A percentile compares a stretch with the other conserved stretches of the same genome.
Evolutionary conservation across 2,113 vertebrate species (phyloP).

Genomic region (Cricetomys ansorgei): DNA sequence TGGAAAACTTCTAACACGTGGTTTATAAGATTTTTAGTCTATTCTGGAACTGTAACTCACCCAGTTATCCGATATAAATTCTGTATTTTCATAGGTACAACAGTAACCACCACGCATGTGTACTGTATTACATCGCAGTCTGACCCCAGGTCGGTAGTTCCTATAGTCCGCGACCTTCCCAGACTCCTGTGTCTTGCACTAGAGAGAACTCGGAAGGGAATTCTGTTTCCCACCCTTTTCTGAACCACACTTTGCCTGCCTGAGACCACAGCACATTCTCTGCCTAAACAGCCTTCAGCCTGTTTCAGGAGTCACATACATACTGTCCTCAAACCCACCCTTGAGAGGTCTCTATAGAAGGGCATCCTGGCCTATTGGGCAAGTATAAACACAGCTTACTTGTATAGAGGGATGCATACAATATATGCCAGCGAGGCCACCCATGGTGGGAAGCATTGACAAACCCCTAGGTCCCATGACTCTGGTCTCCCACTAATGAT

Average conservation of each 20-base stretch:
- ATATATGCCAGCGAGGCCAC: neutral
- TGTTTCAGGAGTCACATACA: neutral
- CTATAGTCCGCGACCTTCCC: neutral
- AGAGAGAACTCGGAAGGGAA: neutral
- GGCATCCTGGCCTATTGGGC: neutral
- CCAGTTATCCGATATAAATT: constrained; percentile 1
- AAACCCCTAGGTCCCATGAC: neutral
- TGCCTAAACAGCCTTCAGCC: neutral
- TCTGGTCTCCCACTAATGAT: neutral
- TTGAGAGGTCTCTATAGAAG: neutral
- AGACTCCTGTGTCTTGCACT: neutral
- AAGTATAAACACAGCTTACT: neutral
- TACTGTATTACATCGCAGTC: neutral
- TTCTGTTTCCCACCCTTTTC: neutral
- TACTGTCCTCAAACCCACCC: neutral
- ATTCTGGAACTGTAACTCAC: constrained; percentile 11
- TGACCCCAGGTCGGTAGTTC: neutral
- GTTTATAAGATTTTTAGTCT: constrained; percentile 28
- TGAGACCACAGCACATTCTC: neutral
- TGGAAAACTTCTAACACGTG: neutral
- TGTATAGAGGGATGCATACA: neutral
- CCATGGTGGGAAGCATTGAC: neutral
- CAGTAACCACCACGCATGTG: neutral
- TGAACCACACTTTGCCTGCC: neutral
- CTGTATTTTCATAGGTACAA: constrained; percentile 24